Percentiles rank a stretch among this genome's conserved stretches.
Conservation (phyloP, 1,140 invertebrate genomes). For the Bicyclus anynana region DNA sequence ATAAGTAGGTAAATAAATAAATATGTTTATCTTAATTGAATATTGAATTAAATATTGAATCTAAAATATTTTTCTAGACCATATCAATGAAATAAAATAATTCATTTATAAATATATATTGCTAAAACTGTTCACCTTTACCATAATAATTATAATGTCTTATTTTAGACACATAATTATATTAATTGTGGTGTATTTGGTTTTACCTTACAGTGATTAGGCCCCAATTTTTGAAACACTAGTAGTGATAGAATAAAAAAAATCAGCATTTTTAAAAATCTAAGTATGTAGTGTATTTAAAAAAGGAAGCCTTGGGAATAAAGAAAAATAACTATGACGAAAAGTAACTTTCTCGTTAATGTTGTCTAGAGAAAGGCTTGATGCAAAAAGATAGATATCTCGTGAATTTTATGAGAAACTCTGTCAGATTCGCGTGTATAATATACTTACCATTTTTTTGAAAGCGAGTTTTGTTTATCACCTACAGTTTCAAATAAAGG, state of each 20-base stretch:
- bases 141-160: constrained; percentile 15
- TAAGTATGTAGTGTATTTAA: neutral
- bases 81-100: no score
- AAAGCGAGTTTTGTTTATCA: neutral
- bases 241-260: no score
- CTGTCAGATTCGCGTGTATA: no score
- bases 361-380: no score
- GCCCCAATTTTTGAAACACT: constrained; percentile 46
- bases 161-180: constrained; percentile 13
- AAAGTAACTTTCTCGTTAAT: no score
- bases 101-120: neutral
- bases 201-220: constrained; percentile 65
- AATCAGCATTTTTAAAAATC: neutral
- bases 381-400: no score
- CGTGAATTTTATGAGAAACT: no score
- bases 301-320: no score
- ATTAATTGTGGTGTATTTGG: constrained; percentile 56
- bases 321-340: no score
- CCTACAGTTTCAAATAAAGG: constrained; percentile 21
- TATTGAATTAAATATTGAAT: neutral
- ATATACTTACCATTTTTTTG: no score
- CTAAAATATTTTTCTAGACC: no score
- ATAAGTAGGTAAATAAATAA: no score
- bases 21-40: neutral
- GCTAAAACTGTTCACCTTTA: constrained; percentile 26